These are phyloP conservation scores for Apodemus speciosus DNA, from an alignment of 2,113 vertebrate genomes.

Conservation along the genomic window DNA sequence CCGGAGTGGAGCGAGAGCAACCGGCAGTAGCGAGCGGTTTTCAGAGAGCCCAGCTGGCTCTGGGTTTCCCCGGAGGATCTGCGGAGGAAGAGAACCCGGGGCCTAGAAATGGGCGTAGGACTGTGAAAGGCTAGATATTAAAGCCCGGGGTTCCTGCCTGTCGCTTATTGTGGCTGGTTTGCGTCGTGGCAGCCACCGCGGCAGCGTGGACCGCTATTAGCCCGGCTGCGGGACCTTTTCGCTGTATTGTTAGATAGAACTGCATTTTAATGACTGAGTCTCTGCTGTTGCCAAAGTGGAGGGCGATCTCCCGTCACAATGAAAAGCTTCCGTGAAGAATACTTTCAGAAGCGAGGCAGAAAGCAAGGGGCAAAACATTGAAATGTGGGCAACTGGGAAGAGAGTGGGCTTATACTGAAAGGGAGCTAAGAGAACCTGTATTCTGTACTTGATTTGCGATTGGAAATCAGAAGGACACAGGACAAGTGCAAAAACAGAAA, in stretches of 20 bases:
- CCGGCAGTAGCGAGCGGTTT: neutral
- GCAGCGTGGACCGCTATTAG: neutral
- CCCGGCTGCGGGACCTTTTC: conserved; percentile 24
- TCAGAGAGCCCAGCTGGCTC: neutral
- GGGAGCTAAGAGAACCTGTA: neutral
- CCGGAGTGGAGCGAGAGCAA: neutral
- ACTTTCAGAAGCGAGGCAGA: conserved; percentile 69
- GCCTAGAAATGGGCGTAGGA: neutral
- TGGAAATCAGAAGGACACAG: neutral
- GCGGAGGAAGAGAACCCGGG: neutral
- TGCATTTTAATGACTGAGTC: conserved; percentile 82
- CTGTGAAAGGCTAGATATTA: neutral
- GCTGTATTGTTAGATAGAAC: conserved; percentile 80
- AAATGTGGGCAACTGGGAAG: conserved; percentile 51
- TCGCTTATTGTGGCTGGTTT: neutral
- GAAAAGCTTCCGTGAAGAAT: conserved; percentile 73
- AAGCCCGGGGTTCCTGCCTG: neutral
- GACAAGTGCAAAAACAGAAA: neutral
- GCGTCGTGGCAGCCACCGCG: neutral
- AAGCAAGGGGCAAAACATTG: conserved; percentile 66
- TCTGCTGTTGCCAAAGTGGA: conserved; percentile 74
- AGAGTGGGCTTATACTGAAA: conserved; percentile 27
- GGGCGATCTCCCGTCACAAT: conserved; percentile 80
- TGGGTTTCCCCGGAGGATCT: neutral
- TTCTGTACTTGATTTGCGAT: conserved; percentile 33